A percentile compares a stretch with the other conserved stretches of the same genome.
Conservation (phyloP, 2,888 invertebrate species). For the Phoenoteleia sp. region DNA sequence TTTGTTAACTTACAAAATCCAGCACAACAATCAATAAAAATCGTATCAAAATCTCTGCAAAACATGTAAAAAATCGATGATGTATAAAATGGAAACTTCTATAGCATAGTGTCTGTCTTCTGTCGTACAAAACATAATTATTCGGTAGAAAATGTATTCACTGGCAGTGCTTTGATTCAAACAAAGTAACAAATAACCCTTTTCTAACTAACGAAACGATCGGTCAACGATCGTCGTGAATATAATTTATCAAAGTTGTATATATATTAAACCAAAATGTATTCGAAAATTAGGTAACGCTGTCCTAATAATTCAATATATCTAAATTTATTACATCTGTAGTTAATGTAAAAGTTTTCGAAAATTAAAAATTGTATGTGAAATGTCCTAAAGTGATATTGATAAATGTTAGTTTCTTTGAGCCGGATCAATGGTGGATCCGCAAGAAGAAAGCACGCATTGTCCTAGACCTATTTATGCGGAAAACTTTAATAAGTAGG, state of each 20-base stretch:
- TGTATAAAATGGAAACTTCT: conserved; percentile 21
- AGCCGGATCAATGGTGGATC: conserved; percentile 37
- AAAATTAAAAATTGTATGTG: conserved; percentile 13
- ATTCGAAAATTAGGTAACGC: conserved; percentile 13
- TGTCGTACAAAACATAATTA: not conserved
- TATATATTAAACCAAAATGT: conserved; percentile 6
- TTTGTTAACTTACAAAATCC: conserved; percentile 30
- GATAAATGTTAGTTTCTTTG: conserved; percentile 23
- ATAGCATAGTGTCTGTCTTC: not conserved
- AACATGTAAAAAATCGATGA: conserved; percentile 21
- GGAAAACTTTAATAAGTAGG: conserved; percentile 78
- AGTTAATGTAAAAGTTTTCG: conserved; percentile 19
- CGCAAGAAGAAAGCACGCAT: conserved; percentile 52
- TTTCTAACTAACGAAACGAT: conserved; percentile 42
- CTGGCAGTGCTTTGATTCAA: conserved; percentile 22
- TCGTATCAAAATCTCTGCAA: conserved; percentile 38
- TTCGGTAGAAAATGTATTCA: conserved; percentile 26
- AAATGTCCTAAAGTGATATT: conserved; percentile 18
- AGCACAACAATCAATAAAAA: conserved; percentile 40
- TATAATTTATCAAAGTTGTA: conserved; percentile 40
- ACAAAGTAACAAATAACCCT: conserved; percentile 40
- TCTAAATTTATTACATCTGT: not conserved
- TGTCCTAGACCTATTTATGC: conserved; percentile 76
- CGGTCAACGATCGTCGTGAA: conserved; percentile 57
- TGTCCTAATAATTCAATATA: not conserved